phyloP scores from a whole-genome alignment of 2,888 invertebrate genomes.

The Melieria picta region DNA sequence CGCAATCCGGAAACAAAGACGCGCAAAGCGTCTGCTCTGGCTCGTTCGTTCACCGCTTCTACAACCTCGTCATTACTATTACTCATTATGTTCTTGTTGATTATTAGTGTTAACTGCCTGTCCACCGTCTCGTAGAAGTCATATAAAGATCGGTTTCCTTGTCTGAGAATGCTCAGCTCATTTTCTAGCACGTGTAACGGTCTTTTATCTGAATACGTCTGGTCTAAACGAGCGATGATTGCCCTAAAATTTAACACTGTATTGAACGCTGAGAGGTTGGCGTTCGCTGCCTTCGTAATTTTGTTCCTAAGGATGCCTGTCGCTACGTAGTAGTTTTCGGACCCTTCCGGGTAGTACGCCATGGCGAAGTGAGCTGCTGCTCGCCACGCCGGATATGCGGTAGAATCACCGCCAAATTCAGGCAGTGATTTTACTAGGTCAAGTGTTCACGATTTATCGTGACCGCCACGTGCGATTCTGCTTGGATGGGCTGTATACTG shows the following conservation, averaged over 20 bases:
- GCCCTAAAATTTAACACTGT: conserved; percentile 24
- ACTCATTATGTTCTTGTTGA: conserved; percentile 20
- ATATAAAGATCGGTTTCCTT: conserved; percentile 31
- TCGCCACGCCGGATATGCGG: neutral
- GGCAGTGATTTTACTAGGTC: neutral
- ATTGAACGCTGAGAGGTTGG: conserved; percentile 18
- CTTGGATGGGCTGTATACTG: neutral
- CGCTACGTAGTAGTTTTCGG: neutral
- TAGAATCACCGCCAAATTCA: neutral
- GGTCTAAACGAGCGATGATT: too few relatives aligned
- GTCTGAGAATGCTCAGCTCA: conserved; percentile 16
- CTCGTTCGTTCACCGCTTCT: conserved; percentile 16
- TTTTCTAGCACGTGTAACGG: conserved; percentile 15
- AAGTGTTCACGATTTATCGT: neutral
- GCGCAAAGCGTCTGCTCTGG: conserved; percentile 30
- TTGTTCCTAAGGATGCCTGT: conserved; percentile 23
- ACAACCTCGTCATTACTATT: conserved; percentile 11
- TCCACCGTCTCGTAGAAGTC: conserved; percentile 26
- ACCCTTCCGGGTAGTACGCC: neutral
- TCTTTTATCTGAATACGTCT: conserved; percentile 16
- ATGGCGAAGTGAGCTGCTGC: neutral
- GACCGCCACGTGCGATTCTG: neutral
- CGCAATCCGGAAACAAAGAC: conserved; percentile 19
- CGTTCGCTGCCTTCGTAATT: conserved; percentile 13
- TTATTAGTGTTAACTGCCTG: conserved; percentile 15